Evolutionary conservation across 2,888 invertebrate species (phyloP), one percentile per base, ranked within the genome.

Genomic region (Eristalinus sepulchralis): DNA sequence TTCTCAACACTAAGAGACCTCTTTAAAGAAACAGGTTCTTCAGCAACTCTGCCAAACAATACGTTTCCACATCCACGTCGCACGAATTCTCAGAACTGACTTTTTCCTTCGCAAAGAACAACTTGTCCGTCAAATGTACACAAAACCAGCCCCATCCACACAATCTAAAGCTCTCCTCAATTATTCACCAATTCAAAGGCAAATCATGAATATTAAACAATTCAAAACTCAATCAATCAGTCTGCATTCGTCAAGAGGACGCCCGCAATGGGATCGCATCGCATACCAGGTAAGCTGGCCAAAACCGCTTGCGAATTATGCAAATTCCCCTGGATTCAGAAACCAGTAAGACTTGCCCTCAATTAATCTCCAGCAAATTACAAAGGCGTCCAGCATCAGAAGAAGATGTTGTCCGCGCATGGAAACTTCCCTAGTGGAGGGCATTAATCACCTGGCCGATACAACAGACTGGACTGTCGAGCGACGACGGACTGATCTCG

Each of bases 321-420:
- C 47, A 47, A 17, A 47, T 47, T 47, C 47, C n/a, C n/a, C 6
- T 17, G 47, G 17, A 17, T 17, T 17, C 47, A 17, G 59, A 55
- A 79, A 72, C 79, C 53, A 66, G 79, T 66, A 66, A 34, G 64
- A 60, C 47, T 34, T 39, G 63, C 57, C 31, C 31, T 64, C n/a
- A 64, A 64, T 70, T 70, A 70, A 70, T 78, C 63, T 22, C 47
- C 20, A 70, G 63, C 66, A 60, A 79, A 60, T 79, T 72, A 27
- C 72, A 60, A 71, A 34, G 24, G 27, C 27, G 57, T 39, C 57
- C 39, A 70, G 57, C 55, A 27, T n/a, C 24, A 22, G 33, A 70
- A 63, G 53, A 63, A 63, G 76, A 68, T 24, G 60, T 62, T 47
- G 17, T 47, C 8, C 47, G 47, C 47, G n/a, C 8, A 17, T 47